Percentiles rank a stretch among this genome's conserved stretches.
Conservation (phyloP, 2,113 vertebrate species). For the Dinomys branickii region DNA sequence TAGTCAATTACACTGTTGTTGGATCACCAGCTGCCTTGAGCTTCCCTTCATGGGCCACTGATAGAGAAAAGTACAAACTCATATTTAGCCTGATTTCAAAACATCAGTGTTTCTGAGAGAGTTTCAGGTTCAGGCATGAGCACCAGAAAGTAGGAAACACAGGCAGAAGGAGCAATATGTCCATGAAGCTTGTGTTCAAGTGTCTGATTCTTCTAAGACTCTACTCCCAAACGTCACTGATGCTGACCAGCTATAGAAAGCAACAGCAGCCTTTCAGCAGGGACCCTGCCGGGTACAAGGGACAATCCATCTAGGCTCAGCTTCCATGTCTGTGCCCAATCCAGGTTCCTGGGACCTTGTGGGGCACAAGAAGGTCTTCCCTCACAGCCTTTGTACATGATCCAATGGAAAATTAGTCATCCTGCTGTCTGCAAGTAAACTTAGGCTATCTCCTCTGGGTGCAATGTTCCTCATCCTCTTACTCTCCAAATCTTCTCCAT, state of each 20-base stretch:
- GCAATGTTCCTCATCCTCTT: background rate
- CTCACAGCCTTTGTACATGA: background rate
- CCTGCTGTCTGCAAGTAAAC: background rate
- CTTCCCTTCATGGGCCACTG: rapidly evolving
- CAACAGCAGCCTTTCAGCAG: rapidly evolving
- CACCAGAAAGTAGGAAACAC: background rate
- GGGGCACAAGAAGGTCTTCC: background rate
- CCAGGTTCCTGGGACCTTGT: background rate
- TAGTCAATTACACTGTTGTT: background rate
- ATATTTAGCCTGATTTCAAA: background rate
- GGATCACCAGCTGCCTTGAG: background rate
- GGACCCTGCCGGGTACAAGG: rapidly evolving
- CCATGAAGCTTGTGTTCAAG: background rate
- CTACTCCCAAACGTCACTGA: no score
- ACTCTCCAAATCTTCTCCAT: background rate
- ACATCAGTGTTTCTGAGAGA: background rate
- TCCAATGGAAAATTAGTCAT: background rate
- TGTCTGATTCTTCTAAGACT: background rate
- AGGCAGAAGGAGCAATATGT: rapidly evolving
- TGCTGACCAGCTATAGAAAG: background rate
- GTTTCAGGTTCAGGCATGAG: rapidly evolving
- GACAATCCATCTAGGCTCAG: background rate
- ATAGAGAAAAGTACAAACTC: background rate
- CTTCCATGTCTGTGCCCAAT: background rate
- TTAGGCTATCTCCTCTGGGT: background rate